Base-by-base conservation (phyloP, 2,888 invertebrate genomes). In the Dermolepida albohirtum region DNA sequence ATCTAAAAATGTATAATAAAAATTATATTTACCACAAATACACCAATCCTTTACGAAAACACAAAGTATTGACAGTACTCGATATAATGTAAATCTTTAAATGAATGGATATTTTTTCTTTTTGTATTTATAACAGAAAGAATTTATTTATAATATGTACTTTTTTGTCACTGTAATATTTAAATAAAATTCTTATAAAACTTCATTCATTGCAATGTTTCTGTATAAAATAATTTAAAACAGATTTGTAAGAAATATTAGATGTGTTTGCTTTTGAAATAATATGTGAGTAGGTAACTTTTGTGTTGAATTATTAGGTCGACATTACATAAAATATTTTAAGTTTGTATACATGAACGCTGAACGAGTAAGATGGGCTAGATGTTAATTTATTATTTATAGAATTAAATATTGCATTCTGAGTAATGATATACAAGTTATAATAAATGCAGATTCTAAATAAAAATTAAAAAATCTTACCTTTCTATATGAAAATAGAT, bases 381-480 rank as follows among this genome's bases (percentile, higher is more conserved):
- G 8, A 16, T 5, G 16, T 39, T n/a, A 49, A 12, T 12, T 52
- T 27, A 64, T 12, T 40, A 54, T 16, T 50, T n/a, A 44, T 41
- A 44, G 29, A 51, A 52, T 43, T 7, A 43, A 64, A 54, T 2
- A 5, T 16, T 17, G 14, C 34, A 49, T 41, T 43, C 5, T 40
- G 51, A 51, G 41, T 41, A 51, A 52, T 12, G 17, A 11, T 34
- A 50, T 51, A 66, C 41, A 41, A 59, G 12, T 14, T 64, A 4
- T 54, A 54, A 65, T 47, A 14, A 65, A 44, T 54, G 12, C 49
- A 59, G 39, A 49, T 16, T 22, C 40, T 50, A 66, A 41, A 59
- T 39, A 59, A 51, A 51, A 59, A 59, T 50, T 49, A 50, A 66
- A 66, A 66, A 59, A 43, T 41, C 66, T 66, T 59, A 66, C 66